A percentile compares a stretch with the other conserved stretches of the same genome.
Evolutionary conservation across 2,113 vertebrate species (phyloP).

Genomic region (Pipa parva): DNA sequence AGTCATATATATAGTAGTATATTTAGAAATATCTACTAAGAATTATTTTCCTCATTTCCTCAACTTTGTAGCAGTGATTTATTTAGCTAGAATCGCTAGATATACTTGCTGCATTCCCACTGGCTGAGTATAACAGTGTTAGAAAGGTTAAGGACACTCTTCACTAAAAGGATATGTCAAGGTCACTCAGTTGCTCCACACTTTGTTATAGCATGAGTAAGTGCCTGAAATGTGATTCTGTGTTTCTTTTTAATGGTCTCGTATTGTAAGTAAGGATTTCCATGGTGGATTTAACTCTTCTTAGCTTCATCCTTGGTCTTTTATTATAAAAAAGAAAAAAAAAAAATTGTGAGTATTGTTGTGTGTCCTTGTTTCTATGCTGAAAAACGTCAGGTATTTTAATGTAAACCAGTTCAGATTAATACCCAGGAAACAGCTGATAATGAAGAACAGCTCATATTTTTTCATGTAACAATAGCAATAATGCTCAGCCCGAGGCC

Average conservation of each 20-base stretch:
- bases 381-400: slow-evolving; percentile 27
- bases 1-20: too few species aligned
- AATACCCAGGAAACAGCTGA: slow-evolving; percentile 35
- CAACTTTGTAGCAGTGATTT: too few species aligned
- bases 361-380: slow-evolving; percentile 22
- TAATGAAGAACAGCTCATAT: slow-evolving; percentile 33
- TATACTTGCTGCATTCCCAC: too few species aligned
- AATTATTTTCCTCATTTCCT: too few species aligned
- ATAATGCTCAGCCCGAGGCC: slow-evolving; percentile 29
- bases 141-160: background rate
- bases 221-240: slow-evolving; percentile 6
- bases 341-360: slow-evolving; percentile 33
- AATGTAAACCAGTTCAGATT: slow-evolving; percentile 22
- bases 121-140: background rate
- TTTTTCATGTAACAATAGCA: slow-evolving; percentile 33
- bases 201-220: background rate
- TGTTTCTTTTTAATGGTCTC: background rate
- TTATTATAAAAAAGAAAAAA: slow-evolving; percentile 39
- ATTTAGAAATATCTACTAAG: too few species aligned
- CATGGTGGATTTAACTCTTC: slow-evolving; percentile 3
- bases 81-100: too few species aligned
- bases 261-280: background rate
- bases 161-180: background rate
- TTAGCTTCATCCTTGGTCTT: background rate
- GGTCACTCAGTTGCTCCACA: slow-evolving; percentile 14